Base-by-base conservation (phyloP, 2,888 invertebrate genomes). In the Sarcophaga subvicina region DNA sequence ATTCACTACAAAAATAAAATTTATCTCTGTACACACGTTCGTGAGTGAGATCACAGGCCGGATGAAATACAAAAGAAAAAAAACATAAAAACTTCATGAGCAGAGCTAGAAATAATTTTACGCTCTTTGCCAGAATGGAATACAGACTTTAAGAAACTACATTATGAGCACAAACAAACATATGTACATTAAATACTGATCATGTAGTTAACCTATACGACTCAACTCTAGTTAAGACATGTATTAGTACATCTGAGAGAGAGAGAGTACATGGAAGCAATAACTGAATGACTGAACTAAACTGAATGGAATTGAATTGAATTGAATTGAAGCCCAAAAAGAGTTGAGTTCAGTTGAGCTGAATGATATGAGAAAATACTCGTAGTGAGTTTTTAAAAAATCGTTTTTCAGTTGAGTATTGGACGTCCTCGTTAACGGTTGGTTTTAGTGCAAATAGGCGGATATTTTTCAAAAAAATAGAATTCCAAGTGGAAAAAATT, bases 341-440 rank as follows among this genome's bases (percentile, higher is more conserved):
- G 62, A 10, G 37, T 37, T 37, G 64, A 76, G 59, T 8, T 60
- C 14, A 69, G 64, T 25, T 64, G n/a, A 72, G 45, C 27, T 66
- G 76, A 70, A 59, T 71, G 76, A 80, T 76, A 84, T 47, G 60
- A 71, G 54, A 14, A 54, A 62, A 20, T 60, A 49, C 12, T 54
- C 37, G 54, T 71, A 80, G 84, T 60, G 59, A 62, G 54, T 54
- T 5, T 49, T 22, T 62, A 45, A 37, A 76, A 71, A 73, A 89
- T 47, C 12, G 88, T 88, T 10, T 14, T 54, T 91, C 90, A 92
- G 92, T 92, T 91, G 92, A 91, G 91, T 89, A 90, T 91, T 91
- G 92, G 90, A 92, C 91, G 91, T 92, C 92, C 91, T 91, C 91
- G 90, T 90, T 91, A 90, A 89, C 91, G 92, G 91, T 91, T 91